Percentiles rank a stretch among this genome's conserved stretches.
Evolutionary conservation across 2,113 vertebrate genomes (phyloP).

Genomic region (Hirundichthys speculiger): DNA sequence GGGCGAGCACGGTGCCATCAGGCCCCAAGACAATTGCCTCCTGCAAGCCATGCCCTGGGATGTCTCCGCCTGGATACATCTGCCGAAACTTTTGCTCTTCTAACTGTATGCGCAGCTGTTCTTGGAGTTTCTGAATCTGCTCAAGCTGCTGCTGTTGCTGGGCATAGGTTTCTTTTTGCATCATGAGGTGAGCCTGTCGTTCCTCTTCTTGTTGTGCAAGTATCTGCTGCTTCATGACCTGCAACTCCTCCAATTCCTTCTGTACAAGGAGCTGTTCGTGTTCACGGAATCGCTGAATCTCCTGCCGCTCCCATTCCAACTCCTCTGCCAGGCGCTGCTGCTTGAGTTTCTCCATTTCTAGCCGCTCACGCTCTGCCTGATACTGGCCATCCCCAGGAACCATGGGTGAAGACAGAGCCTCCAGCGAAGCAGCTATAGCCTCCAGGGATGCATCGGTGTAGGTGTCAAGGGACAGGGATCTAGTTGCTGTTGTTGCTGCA

Average conservation of each 20-base stretch:
- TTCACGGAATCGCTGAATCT: slow-evolving; percentile 97
- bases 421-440: slow-evolving; percentile 87
- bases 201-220: slow-evolving; percentile 95
- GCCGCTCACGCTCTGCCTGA: slow-evolving; percentile 91
- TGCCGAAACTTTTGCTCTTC: slow-evolving; percentile 92
- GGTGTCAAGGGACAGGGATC: slow-evolving; percentile 85
- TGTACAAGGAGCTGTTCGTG: slow-evolving; percentile 97
- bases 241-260: slow-evolving; percentile 95
- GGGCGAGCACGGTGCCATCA: slow-evolving; percentile 79
- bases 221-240: slow-evolving; percentile 96
- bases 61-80: slow-evolving; percentile 79
- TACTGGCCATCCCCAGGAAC: slow-evolving; percentile 90
- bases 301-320: slow-evolving; percentile 96
- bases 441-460: slow-evolving; percentile 88
- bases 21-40: slow-evolving; percentile 74
- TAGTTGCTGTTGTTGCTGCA: slow-evolving; percentile 74
- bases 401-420: slow-evolving; percentile 85
- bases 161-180: slow-evolving; percentile 96
- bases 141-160: slow-evolving; percentile 97
- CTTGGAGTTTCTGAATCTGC: slow-evolving; percentile 96
- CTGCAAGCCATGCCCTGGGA: slow-evolving; percentile 66
- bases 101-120: slow-evolving; percentile 93
- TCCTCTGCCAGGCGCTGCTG: slow-evolving; percentile 96
- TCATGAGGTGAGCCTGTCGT: slow-evolving; percentile 95
- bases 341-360: slow-evolving; percentile 97